A percentile compares a stretch with the other conserved stretches of the same genome.
These are phyloP conservation scores for Arothron firmamentum DNA, from an alignment of 2,113 vertebrate genomes.

Conservation along the genomic window DNA sequence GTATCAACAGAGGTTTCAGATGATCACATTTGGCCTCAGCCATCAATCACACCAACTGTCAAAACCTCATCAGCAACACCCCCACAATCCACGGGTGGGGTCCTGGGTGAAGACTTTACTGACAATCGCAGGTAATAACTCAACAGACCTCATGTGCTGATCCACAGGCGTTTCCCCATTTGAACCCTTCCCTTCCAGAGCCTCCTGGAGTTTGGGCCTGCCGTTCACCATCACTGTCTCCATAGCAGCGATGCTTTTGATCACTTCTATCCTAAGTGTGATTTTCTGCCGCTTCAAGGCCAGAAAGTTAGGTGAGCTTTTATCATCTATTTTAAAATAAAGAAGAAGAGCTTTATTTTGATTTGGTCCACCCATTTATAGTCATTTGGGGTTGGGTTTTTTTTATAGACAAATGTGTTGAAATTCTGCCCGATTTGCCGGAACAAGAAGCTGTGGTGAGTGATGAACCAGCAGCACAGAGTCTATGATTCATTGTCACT, in stretches of 20 bases:
- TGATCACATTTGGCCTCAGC: conserved; percentile 17
- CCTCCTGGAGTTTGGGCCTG: conserved; percentile 40
- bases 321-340: neutral
- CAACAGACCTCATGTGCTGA: neutral
- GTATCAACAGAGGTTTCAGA: conserved; percentile 33
- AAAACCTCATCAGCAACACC: conserved; percentile 18
- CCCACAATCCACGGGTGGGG: conserved; percentile 14
- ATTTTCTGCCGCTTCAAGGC: conserved; percentile 48
- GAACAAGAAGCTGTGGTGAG: conserved; percentile 48
- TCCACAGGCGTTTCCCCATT: neutral
- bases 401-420: conserved; percentile 50
- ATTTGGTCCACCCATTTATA: neutral
- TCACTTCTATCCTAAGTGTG: conserved; percentile 33
- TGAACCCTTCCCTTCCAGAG: conserved; percentile 33
- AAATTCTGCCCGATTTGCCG: conserved; percentile 42
- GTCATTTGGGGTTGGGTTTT: conserved; percentile 29
- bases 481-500: conserved; percentile 60
- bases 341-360: conserved; percentile 1
- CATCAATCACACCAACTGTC: conserved; percentile 26
- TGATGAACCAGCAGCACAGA: conserved; percentile 41
- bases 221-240: conserved; percentile 37
- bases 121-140: conserved; percentile 44
- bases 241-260: conserved; percentile 39
- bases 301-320: conserved; percentile 34
- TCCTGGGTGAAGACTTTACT: conserved; percentile 24